Conservation (phyloP, 2,888 invertebrate genomes). For the Xanthia togata region DNA sequence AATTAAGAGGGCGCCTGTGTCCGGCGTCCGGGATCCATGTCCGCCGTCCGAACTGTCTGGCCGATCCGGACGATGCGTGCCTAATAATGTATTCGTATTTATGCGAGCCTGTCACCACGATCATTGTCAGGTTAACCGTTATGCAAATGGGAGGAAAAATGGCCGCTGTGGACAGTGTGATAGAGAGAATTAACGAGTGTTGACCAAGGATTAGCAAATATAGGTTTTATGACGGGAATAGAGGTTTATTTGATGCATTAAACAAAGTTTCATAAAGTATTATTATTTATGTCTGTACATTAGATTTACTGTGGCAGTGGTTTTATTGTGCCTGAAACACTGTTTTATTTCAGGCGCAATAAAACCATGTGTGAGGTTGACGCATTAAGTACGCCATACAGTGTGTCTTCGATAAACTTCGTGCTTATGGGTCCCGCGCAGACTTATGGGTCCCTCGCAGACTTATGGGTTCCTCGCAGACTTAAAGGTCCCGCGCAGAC, state of each 20-base stretch:
- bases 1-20: constrained; percentile 63
- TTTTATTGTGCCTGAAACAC: too few species aligned
- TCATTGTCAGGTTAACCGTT: constrained; percentile 64
- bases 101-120: constrained; percentile 60
- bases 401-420: background rate
- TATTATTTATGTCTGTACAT: constrained; percentile 31
- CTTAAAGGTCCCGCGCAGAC: background rate
- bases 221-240: constrained; percentile 26
- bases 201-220: constrained; percentile 49
- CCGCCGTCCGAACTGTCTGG: constrained; percentile 35
- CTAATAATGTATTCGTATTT: constrained; percentile 64
- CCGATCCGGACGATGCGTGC: constrained; percentile 54
- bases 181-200: constrained; percentile 57
- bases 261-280: constrained; percentile 40
- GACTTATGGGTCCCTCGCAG: background rate
- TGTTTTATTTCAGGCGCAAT: constrained; percentile 17
- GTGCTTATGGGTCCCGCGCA: background rate
- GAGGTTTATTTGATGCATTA: constrained; percentile 37
- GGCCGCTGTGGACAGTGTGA: constrained; percentile 37
- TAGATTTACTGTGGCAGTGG: constrained; percentile 40
- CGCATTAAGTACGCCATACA: background rate
- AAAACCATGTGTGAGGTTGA: constrained; percentile 1
- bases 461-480: background rate
- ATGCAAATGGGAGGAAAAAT: constrained; percentile 64
- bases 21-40: constrained; percentile 42